Evolutionary conservation across 2,797 vertebrate species (phyloP), one percentile per base, ranked within the genome.

Genomic region (Strix occidentalis): DNA sequence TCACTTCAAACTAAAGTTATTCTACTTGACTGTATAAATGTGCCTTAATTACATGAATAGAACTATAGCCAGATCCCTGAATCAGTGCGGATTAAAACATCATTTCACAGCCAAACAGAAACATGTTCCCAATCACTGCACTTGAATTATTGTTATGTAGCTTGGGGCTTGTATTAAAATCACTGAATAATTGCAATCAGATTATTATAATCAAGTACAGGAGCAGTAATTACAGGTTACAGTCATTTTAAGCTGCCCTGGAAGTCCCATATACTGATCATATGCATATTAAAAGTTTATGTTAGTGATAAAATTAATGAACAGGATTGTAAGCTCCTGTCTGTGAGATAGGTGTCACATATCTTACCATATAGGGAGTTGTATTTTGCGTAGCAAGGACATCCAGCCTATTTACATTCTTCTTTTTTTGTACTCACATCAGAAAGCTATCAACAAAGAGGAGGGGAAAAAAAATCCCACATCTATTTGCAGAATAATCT

Each of bases 171-270:
- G 98, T 99, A 99, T 99, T 99, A 99, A 99, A 99, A 99, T 99
- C 98, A 99, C 99, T 99, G 99, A 99, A 99, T 99, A 99, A 99
- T 99, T 99, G 99, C 99, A 99, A 99, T 99, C 99, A 99, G 99
- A 99, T 99, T 99, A 99, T 99, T 99, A 99, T 99, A 99, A 99
- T 99, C 99, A 99, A 99, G 99, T 99, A 98, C 98, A 99, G 98
- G 98, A 99, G 98, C 98, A 99, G 99, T 99, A 99, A 99, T 99
- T 99, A 99, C 99, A 99, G 99, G 99, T 99, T 99, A 98, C 98
- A 99, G 98, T 99, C 98, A 99, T 99, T 99, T 98, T 99, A 99
- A 99, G 98, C 98, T 98, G 98, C 98, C 98, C 98, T 99, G 98
- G 97, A 99, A 99, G 98, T 99, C 99, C 98, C 98, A 98, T 98